phyloP scores from a whole-genome alignment of 2,113 vertebrate genomes.

The Jaculus jaculus region DNA sequence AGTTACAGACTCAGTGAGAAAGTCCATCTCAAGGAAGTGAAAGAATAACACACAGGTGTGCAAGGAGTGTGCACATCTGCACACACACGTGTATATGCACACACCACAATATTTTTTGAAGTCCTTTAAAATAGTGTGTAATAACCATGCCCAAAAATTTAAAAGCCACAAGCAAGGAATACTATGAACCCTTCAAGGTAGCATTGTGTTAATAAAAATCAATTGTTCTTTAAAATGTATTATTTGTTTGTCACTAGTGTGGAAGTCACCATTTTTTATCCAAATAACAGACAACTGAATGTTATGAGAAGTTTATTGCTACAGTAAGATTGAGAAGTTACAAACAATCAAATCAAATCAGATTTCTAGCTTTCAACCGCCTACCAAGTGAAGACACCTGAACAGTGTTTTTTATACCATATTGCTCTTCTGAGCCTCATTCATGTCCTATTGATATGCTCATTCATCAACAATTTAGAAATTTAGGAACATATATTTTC shows the following conservation, averaged over 20 bases:
- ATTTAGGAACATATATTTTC: neutral
- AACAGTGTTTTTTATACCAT: neutral
- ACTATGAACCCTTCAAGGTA: neutral
- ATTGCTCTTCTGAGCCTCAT: slow-evolving; percentile 46
- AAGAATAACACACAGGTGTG: too few species aligned
- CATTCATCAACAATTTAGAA: slow-evolving; percentile 6
- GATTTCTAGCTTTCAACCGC: slow-evolving; percentile 27
- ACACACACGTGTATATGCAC: too few species aligned
- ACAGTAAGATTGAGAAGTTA: slow-evolving; percentile 58
- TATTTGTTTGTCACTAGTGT: slow-evolving; percentile 33
- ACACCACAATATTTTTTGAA: neutral
- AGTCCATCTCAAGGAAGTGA: too few species aligned
- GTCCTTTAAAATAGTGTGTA: slow-evolving; percentile 13
- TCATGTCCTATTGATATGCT: neutral
- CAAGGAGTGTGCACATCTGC: too few species aligned
- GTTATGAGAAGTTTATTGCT: slow-evolving; percentile 61
- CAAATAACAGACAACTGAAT: slow-evolving; percentile 55
- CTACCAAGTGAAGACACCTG: slow-evolving; percentile 36
- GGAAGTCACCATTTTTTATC: slow-evolving; percentile 49
- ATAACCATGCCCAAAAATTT: neutral
- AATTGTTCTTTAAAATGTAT: slow-evolving; percentile 61
- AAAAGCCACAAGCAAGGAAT: slow-evolving; percentile 27
- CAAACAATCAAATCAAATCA: slow-evolving; percentile 65
- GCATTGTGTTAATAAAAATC: slow-evolving; percentile 49
- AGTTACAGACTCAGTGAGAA: too few species aligned